These are phyloP conservation scores for Elymnias hypermnestra DNA, from an alignment of 1,140 invertebrate species.

Conservation along the genomic window DNA sequence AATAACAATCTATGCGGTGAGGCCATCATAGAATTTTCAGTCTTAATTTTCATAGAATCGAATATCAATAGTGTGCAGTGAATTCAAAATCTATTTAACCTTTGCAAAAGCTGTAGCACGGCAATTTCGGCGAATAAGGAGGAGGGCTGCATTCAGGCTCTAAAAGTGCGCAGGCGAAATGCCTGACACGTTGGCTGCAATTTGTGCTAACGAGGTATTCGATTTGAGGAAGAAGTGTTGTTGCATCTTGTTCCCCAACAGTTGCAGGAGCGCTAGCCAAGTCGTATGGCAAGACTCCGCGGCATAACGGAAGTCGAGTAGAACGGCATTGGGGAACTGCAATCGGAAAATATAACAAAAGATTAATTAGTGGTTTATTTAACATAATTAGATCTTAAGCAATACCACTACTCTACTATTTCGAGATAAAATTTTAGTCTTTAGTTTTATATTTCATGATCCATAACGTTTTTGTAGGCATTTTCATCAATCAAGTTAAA, in stretches of 20 bases:
- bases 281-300: slow-evolving; percentile 80
- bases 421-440: too few species aligned
- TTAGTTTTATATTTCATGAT: too few species aligned
- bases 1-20: too few species aligned
- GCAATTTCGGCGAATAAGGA: slow-evolving; percentile 76
- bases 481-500: too few species aligned
- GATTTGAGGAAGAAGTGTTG: slow-evolving; percentile 70
- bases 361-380: neutral
- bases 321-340: slow-evolving; percentile 66
- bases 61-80: too few species aligned
- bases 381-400: too few species aligned
- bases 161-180: slow-evolving; percentile 80
- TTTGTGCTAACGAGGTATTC: slow-evolving; percentile 77
- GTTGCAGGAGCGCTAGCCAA: slow-evolving; percentile 68
- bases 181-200: slow-evolving; percentile 78
- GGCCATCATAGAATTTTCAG: too few species aligned
- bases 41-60: too few species aligned
- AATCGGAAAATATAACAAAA: slow-evolving; percentile 1
- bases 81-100: slow-evolving; percentile 53
- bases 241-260: slow-evolving; percentile 48
- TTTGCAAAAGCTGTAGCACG: slow-evolving; percentile 81
- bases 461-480: too few species aligned
- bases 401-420: too few species aligned
- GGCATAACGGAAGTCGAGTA: slow-evolving; percentile 69
- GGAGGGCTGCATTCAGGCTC: slow-evolving; percentile 81